Conservation (phyloP, 2,888 invertebrate species). For the Morinoia aosen region DNA sequence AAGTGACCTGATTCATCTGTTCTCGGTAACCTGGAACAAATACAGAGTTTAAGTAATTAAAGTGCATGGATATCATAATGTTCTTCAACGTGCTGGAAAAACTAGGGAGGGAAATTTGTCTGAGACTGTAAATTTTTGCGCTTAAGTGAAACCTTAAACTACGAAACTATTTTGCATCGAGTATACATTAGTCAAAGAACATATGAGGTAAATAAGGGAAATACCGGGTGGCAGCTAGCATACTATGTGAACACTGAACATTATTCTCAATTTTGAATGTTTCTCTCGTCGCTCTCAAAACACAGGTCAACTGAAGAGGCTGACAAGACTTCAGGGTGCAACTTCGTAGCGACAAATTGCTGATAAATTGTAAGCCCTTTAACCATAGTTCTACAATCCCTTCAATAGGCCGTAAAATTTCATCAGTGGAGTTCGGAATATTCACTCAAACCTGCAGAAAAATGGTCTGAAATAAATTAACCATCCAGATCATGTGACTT, state of each 20-base stretch:
- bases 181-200: not conserved
- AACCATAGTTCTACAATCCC: no score
- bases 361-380: no score
- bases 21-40: constrained; percentile 72
- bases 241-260: not conserved
- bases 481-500: no score
- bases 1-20: constrained; percentile 74
- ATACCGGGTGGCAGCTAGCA: not conserved
- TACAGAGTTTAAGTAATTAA: not conserved
- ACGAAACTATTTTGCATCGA: not conserved
- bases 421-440: no score
- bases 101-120: not conserved
- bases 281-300: not conserved
- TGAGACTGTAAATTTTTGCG: not conserved
- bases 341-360: not conserved
- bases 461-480: no score
- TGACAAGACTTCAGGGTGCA: not conserved
- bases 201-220: not conserved
- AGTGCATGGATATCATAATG: not conserved
- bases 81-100: not conserved
- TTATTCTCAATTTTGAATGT: not conserved
- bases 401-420: no score
- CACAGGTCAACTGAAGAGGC: not conserved
- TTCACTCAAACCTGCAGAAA: no score
- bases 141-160: not conserved